A percentile compares a stretch with the other conserved stretches of the same genome.
Evolutionary conservation across 2,888 invertebrate genomes (phyloP).

Genomic region (Yponomeuta sedellus): DNA sequence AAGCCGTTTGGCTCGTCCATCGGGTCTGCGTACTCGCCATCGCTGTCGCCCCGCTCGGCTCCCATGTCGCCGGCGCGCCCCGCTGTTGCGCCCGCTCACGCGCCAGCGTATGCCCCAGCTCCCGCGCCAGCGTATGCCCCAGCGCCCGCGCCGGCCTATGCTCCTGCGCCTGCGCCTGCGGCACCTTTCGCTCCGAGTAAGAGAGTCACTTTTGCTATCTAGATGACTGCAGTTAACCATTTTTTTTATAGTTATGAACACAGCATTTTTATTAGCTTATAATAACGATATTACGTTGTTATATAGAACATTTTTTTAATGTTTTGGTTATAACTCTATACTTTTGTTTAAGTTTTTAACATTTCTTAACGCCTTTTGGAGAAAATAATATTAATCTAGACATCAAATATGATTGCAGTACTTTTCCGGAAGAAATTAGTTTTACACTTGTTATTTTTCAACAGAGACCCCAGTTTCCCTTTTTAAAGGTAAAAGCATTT

Average conservation of each 20-base stretch:
- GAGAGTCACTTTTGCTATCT: constrained; percentile 71
- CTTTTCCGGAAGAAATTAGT: too few species aligned
- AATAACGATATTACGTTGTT: not conserved
- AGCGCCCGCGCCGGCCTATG: constrained; percentile 26
- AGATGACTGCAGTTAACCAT: constrained; percentile 19
- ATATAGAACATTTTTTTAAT: too few species aligned
- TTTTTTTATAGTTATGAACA: not conserved
- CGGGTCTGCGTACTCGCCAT: constrained; percentile 71
- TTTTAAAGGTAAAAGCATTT: constrained; percentile 68
- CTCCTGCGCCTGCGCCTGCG: constrained; percentile 21
- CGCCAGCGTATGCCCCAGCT: constrained; percentile 17
- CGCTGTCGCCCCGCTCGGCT: constrained; percentile 69
- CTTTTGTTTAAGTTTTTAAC: too few species aligned
- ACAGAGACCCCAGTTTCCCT: constrained; percentile 71
- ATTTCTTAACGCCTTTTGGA: too few species aligned
- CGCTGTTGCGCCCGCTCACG: constrained; percentile 32
- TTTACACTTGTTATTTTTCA: constrained; percentile 54
- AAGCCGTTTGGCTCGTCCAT: constrained; percentile 79
- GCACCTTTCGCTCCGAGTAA: constrained; percentile 68
- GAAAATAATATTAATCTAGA: too few species aligned
- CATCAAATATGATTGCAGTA: too few species aligned
- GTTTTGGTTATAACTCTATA: too few species aligned
- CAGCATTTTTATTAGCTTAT: not conserved
- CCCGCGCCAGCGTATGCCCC: constrained; percentile 29
- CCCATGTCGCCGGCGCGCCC: constrained; percentile 71